These are phyloP conservation scores for Trisateles emortualis DNA, from an alignment of 2,888 invertebrate species.

Conservation along the genomic window DNA sequence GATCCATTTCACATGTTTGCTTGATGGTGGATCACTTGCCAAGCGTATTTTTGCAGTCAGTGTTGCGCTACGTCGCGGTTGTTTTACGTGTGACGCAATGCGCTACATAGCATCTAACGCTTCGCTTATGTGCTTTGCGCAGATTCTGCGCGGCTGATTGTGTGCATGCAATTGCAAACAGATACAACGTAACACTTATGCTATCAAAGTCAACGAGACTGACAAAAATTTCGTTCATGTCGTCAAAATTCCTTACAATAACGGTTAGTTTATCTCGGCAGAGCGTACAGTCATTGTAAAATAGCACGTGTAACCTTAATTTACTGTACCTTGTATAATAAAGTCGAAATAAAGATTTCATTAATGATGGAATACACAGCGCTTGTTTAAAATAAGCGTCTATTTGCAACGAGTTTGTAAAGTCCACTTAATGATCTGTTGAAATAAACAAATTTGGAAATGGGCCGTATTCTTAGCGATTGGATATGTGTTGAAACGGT, in stretches of 20 bases:
- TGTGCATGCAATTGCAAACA: too few relatives aligned
- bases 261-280: neutral
- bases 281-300: neutral
- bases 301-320: neutral
- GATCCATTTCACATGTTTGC: too few relatives aligned
- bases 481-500: conserved; percentile 29
- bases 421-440: conserved; percentile 41
- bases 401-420: conserved; percentile 39
- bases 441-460: conserved; percentile 38
- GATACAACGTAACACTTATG: too few relatives aligned
- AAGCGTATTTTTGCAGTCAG: too few relatives aligned
- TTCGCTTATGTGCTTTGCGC: too few relatives aligned
- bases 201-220: too few relatives aligned
- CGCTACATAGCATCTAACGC: too few relatives aligned
- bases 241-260: neutral
- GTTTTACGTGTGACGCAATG: too few relatives aligned
- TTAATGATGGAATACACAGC: conserved; percentile 60
- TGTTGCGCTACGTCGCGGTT: too few relatives aligned
- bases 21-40: too few relatives aligned
- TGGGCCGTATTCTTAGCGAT: conserved; percentile 12
- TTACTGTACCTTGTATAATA: conserved; percentile 44
- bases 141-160: too few relatives aligned
- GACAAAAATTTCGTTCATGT: neutral
- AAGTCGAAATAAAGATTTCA: conserved; percentile 61
- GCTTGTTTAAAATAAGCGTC: conserved; percentile 49